Percentiles rank a stretch among this genome's conserved stretches.
These are phyloP conservation scores for Rhynchotus rufescens DNA, from an alignment of 2,797 vertebrate species.

Conservation along the genomic window DNA sequence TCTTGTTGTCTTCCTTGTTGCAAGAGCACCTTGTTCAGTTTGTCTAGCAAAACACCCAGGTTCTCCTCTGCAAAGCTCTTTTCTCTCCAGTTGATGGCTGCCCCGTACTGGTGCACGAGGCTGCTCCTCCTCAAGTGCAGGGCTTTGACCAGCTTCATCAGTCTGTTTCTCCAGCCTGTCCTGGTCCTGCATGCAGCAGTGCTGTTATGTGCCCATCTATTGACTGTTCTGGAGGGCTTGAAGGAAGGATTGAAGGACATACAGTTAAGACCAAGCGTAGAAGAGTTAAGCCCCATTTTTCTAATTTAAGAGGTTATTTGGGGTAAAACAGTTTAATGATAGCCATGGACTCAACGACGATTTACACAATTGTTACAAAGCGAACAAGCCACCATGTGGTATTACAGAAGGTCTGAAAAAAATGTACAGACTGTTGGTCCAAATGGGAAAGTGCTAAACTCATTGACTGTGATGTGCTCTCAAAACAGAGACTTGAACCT, in stretches of 20 bases:
- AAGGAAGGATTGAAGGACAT: not conserved
- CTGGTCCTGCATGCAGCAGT: not conserved
- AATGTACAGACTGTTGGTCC: not conserved
- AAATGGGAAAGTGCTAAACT: constrained; percentile 49
- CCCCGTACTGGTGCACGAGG: not conserved
- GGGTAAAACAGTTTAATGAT: constrained; percentile 25
- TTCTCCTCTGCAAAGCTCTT: not conserved
- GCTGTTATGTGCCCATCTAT: not conserved
- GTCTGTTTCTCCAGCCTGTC: accelerated
- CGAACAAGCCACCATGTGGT: constrained; percentile 1
- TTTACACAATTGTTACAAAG: constrained; percentile 5
- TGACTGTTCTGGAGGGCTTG: accelerated
- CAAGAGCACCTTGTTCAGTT: not conserved
- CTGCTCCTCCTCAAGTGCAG: not conserved
- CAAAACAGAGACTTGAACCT: constrained; percentile 24
- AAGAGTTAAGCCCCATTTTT: not conserved
- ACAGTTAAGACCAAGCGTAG: not conserved
- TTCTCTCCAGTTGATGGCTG: not conserved
- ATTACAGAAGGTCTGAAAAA: constrained; percentile 9
- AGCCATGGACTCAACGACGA: not conserved
- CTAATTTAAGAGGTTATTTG: constrained; percentile 16
- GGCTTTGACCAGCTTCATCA: not conserved
- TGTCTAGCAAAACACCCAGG: not conserved
- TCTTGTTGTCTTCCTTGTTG: not conserved
- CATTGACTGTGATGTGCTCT: not conserved